Conservation (phyloP, 1,140 invertebrate genomes). For the Leptinotarsa undecemlineata region DNA sequence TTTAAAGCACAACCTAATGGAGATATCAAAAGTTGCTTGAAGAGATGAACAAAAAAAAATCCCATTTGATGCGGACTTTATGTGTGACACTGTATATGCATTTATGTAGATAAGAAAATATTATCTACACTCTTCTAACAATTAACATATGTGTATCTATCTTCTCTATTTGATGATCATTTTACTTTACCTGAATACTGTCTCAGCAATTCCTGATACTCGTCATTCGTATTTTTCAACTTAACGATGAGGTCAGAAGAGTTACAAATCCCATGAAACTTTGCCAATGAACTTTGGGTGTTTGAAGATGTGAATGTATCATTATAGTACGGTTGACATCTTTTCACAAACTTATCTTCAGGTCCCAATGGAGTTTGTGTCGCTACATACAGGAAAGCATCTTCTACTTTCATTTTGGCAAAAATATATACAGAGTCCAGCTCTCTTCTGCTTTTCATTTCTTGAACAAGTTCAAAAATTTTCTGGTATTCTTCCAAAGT, state of each 20-base stretch:
- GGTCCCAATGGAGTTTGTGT: conserved; percentile 28
- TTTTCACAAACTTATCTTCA: conserved; percentile 25
- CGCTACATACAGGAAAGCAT: conserved; percentile 29
- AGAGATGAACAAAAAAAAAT: too few relatives aligned
- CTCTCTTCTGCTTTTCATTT: conserved; percentile 14
- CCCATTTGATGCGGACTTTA: too few relatives aligned
- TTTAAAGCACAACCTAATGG: too few relatives aligned
- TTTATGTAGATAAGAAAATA: too few relatives aligned
- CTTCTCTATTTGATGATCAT: too few relatives aligned
- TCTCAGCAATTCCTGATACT: conserved; percentile 27
- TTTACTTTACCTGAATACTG: conserved; percentile 29
- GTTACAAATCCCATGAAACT: conserved; percentile 29
- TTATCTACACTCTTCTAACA: too few relatives aligned
- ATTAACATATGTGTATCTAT: too few relatives aligned
- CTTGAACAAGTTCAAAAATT: conserved; percentile 29
- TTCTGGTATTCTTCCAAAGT: conserved; percentile 31
- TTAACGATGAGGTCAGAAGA: conserved; percentile 15
- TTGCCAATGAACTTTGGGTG: conserved; percentile 14
- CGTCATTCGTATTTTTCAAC: conserved; percentile 19
- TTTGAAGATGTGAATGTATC: conserved; percentile 22
- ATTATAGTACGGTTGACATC: conserved; percentile 14
- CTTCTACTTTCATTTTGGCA: conserved; percentile 33
- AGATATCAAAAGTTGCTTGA: too few relatives aligned
- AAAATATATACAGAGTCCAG: conserved; percentile 31
- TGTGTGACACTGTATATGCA: too few relatives aligned